These are phyloP conservation scores for Argyrosomus japonicus DNA, from an alignment of 2,113 vertebrate species.

Conservation along the genomic window DNA sequence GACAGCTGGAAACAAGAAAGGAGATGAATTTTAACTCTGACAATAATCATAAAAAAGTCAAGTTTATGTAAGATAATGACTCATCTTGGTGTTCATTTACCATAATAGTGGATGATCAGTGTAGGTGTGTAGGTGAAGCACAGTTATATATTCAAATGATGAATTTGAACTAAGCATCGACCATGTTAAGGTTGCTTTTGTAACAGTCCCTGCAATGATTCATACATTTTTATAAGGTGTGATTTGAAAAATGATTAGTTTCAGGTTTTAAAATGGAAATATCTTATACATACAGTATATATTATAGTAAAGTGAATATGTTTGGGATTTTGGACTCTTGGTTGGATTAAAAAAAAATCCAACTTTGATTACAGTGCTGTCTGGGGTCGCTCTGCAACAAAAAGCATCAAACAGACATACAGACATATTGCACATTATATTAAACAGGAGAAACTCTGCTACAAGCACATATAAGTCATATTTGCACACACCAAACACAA, in stretches of 20 bases:
- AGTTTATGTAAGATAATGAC: slow-evolving; percentile 32
- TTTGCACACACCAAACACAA: too few relatives aligned
- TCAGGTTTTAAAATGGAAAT: background rate
- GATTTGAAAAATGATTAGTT: background rate
- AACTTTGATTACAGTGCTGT: background rate
- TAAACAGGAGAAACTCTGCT: too few relatives aligned
- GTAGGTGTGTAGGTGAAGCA: slow-evolving; percentile 21
- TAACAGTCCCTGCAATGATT: background rate
- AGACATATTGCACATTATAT: too few relatives aligned
- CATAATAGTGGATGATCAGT: slow-evolving; percentile 2
- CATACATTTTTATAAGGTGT: background rate
- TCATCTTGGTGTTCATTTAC: slow-evolving; percentile 16
- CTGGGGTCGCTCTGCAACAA: too few relatives aligned
- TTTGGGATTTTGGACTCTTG: background rate
- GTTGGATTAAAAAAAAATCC: background rate
- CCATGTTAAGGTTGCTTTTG: slow-evolving; percentile 3
- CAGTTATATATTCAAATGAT: slow-evolving; percentile 11
- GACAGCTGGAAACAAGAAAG: slow-evolving; percentile 43
- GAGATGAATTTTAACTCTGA: slow-evolving; percentile 23
- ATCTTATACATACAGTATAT: background rate
- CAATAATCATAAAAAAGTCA: slow-evolving; percentile 8
- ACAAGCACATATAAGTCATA: too few relatives aligned
- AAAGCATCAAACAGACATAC: too few relatives aligned
- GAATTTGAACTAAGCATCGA: slow-evolving; percentile 4
- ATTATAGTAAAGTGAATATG: background rate